Base-by-base conservation (phyloP, 2,888 invertebrate species). In the Amblyteles armatorius region DNA sequence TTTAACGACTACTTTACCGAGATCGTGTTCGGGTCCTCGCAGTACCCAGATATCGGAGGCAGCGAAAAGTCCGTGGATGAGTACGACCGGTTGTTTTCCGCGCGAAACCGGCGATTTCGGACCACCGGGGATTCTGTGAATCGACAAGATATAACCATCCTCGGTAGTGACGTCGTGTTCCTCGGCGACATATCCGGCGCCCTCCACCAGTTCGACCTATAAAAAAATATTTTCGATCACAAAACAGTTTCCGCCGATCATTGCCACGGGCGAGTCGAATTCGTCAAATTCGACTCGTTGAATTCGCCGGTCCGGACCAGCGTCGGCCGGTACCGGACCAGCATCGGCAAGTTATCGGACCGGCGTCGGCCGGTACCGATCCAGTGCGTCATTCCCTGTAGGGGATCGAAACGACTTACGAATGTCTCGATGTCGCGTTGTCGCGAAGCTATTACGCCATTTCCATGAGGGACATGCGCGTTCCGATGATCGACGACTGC, bases 41-140 rank as follows among this genome's bases (percentile, higher is more conserved):
- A 89, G 73, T 9, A 89, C 88, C 91, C 91, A 91, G 7, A 89
- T 72, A 48, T 89, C 89, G 2, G 91, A 89, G 0, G 90, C 89
- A 5, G 87, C 89, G 9, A 90, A 63, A 11, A 91, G 86, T 7
- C 90, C 90, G 48, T 91, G 91, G 11, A 90, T 67, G 0, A 90
- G 73, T 16, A 91, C 79, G 1, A 91, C 87, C 16, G 87, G 87
- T 13, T 89, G 87, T 76, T 91, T 91, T 26, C 84, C 86, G 26
- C 73, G 71, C 2, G 74, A 72, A 33, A 81, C 80, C 29, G 88
- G 88, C 29, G 87, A 87, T 26, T 69, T 86, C 9, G 89, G 87
- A 22, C 90, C 85, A 19, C 89, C 87, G 3, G 88, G 82, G n/a
- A 91, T 89, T 82, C 91, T 87, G 79, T 91, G 90, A 19, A 89